A percentile compares a stretch with the other conserved stretches of the same genome.
phyloP scores from a whole-genome alignment of 2,113 vertebrate genomes.

The Pedionomus torquatus region DNA sequence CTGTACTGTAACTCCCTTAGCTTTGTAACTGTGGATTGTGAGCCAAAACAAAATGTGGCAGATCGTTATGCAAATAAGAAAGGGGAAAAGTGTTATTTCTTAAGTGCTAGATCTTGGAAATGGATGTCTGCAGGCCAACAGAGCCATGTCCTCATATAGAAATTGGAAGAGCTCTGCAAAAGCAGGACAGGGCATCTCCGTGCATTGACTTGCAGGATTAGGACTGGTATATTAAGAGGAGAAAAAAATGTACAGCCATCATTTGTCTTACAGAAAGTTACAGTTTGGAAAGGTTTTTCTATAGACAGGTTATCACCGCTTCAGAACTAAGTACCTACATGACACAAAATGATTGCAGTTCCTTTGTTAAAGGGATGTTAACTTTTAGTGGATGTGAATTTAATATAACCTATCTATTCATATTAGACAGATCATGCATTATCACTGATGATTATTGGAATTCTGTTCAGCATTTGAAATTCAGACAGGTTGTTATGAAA shows the following conservation, averaged over 20 bases:
- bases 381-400: slow-evolving; percentile 9
- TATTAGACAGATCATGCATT: slow-evolving; percentile 10
- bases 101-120: neutral
- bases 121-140: slow-evolving; percentile 4
- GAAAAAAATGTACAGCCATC: neutral
- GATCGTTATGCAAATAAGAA: slow-evolving; percentile 7
- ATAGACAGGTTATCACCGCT: neutral
- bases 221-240: neutral
- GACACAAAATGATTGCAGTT: neutral
- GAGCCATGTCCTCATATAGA: neutral
- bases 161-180: neutral
- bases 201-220: neutral
- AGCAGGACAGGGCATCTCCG: neutral
- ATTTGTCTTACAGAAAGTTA: neutral
- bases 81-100: slow-evolving; percentile 9
- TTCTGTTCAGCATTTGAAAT: neutral
- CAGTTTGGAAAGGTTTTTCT: neutral
- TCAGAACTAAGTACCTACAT: neutral
- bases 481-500: neutral
- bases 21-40: neutral
- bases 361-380: neutral
- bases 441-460: neutral
- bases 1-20: neutral
- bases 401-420: neutral
- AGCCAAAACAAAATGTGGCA: slow-evolving; percentile 33